Evolutionary conservation across 2,888 invertebrate species (phyloP).

Genomic region (Lithosia quadra): DNA sequence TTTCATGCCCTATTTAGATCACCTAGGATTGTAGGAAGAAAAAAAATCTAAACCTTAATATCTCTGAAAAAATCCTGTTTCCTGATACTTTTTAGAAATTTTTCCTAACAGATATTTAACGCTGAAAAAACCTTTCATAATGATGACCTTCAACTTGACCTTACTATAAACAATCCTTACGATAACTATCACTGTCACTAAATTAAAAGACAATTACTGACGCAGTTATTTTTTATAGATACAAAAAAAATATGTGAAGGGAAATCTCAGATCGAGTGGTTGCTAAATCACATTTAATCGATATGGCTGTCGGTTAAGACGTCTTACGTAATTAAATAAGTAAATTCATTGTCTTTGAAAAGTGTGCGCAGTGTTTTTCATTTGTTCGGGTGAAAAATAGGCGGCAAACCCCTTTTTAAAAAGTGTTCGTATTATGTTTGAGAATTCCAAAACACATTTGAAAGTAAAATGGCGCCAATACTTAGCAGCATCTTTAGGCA

Average conservation of each 20-base stretch:
- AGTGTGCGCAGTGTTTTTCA: constrained; percentile 7
- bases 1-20: too few species aligned
- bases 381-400: constrained; percentile 23
- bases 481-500: constrained; percentile 81
- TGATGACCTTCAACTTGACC: constrained; percentile 46
- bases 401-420: constrained; percentile 33
- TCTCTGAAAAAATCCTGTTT: too few species aligned
- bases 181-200: constrained; percentile 38
- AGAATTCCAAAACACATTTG: constrained; percentile 63
- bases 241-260: constrained; percentile 69
- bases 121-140: constrained; percentile 20
- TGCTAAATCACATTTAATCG: constrained; percentile 60
- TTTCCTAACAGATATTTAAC: background rate
- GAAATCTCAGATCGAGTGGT: constrained; percentile 47
- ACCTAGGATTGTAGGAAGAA: too few species aligned
- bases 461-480: constrained; percentile 82
- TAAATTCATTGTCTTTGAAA: constrained; percentile 18
- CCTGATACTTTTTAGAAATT: too few species aligned
- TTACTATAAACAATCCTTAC: constrained; percentile 38
- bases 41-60: too few species aligned
- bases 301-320: constrained; percentile 63
- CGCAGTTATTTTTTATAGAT: constrained; percentile 47
- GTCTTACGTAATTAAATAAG: constrained; percentile 47
- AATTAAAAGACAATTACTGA: constrained; percentile 41
- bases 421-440: constrained; percentile 62